Evolutionary conservation across 2,113 vertebrate species (phyloP).

Genomic region (Hippolais icterina): DNA sequence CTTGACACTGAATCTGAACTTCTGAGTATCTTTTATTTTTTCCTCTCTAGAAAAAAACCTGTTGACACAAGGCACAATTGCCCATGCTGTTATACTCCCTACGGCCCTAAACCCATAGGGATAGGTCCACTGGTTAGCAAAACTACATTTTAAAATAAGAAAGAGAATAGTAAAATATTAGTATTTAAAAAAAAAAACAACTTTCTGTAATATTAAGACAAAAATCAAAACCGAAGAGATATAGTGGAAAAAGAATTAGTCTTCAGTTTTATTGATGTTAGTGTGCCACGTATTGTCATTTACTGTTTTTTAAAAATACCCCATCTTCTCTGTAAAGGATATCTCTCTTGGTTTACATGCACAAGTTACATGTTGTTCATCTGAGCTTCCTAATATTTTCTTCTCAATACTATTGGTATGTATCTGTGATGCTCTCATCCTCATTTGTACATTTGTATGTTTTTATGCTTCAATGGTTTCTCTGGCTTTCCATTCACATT

Average conservation of each 20-base stretch:
- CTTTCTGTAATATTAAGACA: neutral
- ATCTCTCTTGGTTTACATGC: neutral
- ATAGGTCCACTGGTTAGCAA: neutral
- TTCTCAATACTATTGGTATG: neutral
- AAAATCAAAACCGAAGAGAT: neutral
- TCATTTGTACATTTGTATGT: neutral
- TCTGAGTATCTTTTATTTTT: neutral
- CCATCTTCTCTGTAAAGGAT: neutral
- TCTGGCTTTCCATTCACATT: neutral
- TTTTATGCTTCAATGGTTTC: neutral
- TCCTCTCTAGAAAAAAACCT: neutral
- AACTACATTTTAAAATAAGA: neutral
- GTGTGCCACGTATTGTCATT: neutral
- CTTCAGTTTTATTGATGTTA: neutral
- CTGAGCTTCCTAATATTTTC: neutral
- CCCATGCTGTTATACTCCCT: neutral
- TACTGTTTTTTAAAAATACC: neutral
- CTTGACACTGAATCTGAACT: neutral
- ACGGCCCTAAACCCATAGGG: neutral
- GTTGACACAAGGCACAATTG: neutral
- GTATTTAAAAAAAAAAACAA: neutral
- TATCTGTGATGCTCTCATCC: neutral
- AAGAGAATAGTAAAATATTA: neutral
- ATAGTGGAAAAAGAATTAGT: neutral
- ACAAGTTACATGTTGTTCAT: neutral